A percentile compares a stretch with the other conserved stretches of the same genome.
Evolutionary conservation across 2,797 vertebrate species (phyloP).

Genomic region (Sus cebifrons): DNA sequence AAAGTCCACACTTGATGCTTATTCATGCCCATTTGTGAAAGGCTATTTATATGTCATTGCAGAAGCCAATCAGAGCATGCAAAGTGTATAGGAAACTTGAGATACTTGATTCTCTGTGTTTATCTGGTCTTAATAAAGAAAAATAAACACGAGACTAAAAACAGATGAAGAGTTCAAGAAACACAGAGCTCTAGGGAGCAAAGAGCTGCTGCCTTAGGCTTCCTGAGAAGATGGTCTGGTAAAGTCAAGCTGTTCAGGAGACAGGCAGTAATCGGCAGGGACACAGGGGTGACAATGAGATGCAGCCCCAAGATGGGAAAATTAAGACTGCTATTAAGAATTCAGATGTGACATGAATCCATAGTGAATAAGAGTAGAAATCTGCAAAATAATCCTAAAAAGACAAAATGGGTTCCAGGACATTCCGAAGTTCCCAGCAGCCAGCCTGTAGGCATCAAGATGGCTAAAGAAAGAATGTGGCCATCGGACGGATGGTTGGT

Average conservation of each 20-base stretch:
- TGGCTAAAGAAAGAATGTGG: not conserved
- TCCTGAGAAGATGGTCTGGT: not conserved
- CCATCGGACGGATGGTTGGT: not conserved
- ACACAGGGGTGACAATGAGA: not conserved
- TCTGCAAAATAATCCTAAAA: not conserved
- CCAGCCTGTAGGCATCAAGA: not conserved
- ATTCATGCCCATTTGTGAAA: not conserved
- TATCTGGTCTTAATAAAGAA: constrained; percentile 5
- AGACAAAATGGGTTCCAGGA: constrained; percentile 23
- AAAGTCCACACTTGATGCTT: not conserved
- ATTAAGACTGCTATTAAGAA: not conserved
- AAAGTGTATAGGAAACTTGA: not conserved
- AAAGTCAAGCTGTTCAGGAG: not conserved
- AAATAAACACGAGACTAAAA: not conserved
- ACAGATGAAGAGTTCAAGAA: not conserved
- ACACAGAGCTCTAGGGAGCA: not conserved
- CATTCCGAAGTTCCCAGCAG: not conserved
- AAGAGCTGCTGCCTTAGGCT: not conserved
- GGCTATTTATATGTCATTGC: not conserved
- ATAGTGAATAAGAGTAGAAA: not conserved
- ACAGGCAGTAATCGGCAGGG: not conserved
- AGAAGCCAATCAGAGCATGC: not conserved
- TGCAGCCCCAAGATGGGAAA: not conserved
- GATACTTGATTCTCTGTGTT: not conserved
- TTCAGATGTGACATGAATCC: not conserved